phyloP scores from a whole-genome alignment of 1,140 invertebrate species.

The Acyrthosiphon pisum region DNA sequence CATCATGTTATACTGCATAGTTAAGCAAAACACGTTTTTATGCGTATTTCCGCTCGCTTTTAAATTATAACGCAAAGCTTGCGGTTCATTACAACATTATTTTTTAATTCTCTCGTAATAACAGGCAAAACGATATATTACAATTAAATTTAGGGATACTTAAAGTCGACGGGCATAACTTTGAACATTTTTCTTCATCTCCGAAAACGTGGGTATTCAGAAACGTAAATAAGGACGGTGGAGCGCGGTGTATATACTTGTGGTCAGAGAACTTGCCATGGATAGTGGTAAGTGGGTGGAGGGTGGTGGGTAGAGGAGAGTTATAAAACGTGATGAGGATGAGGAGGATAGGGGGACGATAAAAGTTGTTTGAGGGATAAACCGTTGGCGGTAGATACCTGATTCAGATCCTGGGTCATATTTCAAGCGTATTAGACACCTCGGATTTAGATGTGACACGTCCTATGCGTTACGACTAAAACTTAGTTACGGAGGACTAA shows the following conservation, averaged over 20 bases:
- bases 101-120: not conserved
- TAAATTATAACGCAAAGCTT: not conserved
- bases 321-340: no score
- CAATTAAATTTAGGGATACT: not conserved
- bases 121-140: slow-evolving; percentile 9
- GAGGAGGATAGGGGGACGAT: not conserved
- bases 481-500: slow-evolving; percentile 33
- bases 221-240: not conserved
- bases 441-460: slow-evolving; percentile 25
- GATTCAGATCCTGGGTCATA: slow-evolving; percentile 34
- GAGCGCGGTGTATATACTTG: not conserved
- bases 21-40: not conserved
- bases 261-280: not conserved
- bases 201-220: not conserved
- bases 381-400: not conserved
- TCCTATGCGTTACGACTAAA: slow-evolving; percentile 16
- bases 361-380: slow-evolving; percentile 40
- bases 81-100: not conserved
- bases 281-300: no score
- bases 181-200: slow-evolving; percentile 35
- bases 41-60: not conserved
- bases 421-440: slow-evolving; percentile 38
- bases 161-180: slow-evolving; percentile 14
- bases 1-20: no score
- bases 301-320: not conserved